phyloP scores from a whole-genome alignment of 2,888 invertebrate species.

The Odontocolon sp. region DNA sequence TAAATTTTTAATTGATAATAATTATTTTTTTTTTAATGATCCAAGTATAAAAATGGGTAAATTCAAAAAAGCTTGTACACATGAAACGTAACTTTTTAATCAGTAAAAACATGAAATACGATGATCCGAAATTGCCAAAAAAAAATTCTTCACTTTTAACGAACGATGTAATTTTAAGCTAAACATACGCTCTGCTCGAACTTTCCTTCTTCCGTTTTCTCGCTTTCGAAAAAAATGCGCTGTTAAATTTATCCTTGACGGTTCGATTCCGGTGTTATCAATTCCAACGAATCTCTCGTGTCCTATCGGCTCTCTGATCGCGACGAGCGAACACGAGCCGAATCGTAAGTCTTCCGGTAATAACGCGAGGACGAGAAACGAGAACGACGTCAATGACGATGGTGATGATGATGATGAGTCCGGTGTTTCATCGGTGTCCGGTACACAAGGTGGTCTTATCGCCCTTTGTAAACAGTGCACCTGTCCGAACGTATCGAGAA shows the following conservation, averaged over 20 bases:
- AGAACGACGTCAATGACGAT: slow-evolving; percentile 2
- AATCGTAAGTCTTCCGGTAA: slow-evolving; percentile 46
- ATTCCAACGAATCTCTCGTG: slow-evolving; percentile 42
- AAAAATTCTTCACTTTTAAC: too few relatives aligned
- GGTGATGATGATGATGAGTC: neutral
- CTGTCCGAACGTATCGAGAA: slow-evolving; percentile 30
- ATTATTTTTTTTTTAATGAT: too few relatives aligned
- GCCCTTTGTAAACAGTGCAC: slow-evolving; percentile 49
- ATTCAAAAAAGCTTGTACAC: too few relatives aligned
- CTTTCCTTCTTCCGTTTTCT: neutral
- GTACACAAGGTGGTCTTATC: slow-evolving; percentile 38
- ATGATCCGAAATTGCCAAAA: too few relatives aligned
- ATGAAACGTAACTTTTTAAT: too few relatives aligned
- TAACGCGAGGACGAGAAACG: slow-evolving; percentile 26
- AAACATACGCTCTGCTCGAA: neutral
- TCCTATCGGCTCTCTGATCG: slow-evolving; percentile 5
- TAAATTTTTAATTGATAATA: too few relatives aligned
- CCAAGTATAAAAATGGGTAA: too few relatives aligned
- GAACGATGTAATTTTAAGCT: neutral
- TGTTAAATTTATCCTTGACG: slow-evolving; percentile 25
- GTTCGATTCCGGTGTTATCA: slow-evolving; percentile 34
- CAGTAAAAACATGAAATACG: too few relatives aligned
- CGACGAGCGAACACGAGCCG: neutral
- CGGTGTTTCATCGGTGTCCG: neutral
- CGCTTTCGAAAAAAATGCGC: neutral